phyloP scores from a whole-genome alignment of 1,140 invertebrate genomes.

The Diorhabda carinulata region DNA sequence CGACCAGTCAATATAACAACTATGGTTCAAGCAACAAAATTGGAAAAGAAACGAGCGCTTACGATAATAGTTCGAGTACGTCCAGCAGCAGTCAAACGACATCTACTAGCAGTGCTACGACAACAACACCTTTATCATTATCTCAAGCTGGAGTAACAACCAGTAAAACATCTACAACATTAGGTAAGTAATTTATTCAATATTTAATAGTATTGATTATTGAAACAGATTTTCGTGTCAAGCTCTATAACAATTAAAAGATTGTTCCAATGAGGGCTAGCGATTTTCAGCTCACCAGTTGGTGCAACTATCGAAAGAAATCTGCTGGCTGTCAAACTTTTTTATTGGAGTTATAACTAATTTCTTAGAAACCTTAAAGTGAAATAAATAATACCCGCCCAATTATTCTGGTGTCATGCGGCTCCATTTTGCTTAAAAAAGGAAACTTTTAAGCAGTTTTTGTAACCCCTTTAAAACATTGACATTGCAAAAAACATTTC shows the following conservation, averaged over 20 bases:
- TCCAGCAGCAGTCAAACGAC: slow-evolving; percentile 49
- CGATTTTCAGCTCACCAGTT: not conserved
- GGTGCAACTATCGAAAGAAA: too few relatives aligned
- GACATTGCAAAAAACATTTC: too few relatives aligned
- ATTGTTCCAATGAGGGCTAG: not conserved
- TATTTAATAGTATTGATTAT: not conserved
- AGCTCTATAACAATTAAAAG: not conserved
- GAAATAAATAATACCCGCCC: too few relatives aligned
- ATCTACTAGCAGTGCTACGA: slow-evolving; percentile 50
- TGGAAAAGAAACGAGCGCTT: slow-evolving; percentile 55
- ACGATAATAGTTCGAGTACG: slow-evolving; percentile 51
- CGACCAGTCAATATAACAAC: slow-evolving; percentile 43
- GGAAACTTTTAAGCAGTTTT: too few relatives aligned
- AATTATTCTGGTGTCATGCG: too few relatives aligned
- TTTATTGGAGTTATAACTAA: too few relatives aligned
- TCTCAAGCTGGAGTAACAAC: slow-evolving; percentile 42
- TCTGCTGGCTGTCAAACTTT: too few relatives aligned
- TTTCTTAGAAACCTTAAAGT: too few relatives aligned
- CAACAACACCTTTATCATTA: slow-evolving; percentile 45
- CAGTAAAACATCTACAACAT: slow-evolving; percentile 43
- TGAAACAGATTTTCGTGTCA: not conserved
- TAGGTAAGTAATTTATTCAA: slow-evolving; percentile 33
- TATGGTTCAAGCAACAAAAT: slow-evolving; percentile 51
- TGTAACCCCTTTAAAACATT: too few relatives aligned
- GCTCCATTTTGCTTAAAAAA: too few relatives aligned